A percentile compares a stretch with the other conserved stretches of the same genome.
phyloP scores from a whole-genome alignment of 1,140 invertebrate genomes.

The Zophobas morio region DNA sequence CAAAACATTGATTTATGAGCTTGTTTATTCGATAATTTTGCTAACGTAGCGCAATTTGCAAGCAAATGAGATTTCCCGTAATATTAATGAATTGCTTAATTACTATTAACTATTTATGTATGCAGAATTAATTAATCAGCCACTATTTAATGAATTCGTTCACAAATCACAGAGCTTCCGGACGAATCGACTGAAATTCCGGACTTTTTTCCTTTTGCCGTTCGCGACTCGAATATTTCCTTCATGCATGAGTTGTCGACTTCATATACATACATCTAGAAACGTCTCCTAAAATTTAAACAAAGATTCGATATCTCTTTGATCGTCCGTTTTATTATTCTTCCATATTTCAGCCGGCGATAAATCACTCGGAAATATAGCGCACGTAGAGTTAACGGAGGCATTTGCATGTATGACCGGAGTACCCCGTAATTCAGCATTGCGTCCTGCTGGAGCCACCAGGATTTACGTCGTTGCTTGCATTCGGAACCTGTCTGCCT shows the following conservation, averaged over 20 bases:
- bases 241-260: background rate
- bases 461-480: constrained; percentile 32
- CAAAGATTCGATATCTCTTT: constrained; percentile 30
- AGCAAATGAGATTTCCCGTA: constrained; percentile 17
- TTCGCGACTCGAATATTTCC: background rate
- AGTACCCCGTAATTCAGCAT: constrained; percentile 30
- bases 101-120: constrained; percentile 3
- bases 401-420: constrained; percentile 32
- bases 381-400: constrained; percentile 14
- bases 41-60: background rate
- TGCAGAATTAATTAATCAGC: constrained; percentile 28
- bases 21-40: background rate
- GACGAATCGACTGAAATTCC: background rate
- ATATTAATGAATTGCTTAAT: constrained; percentile 24
- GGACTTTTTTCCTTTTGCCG: background rate
- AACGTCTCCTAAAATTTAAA: background rate
- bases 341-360: constrained; percentile 24
- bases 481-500: constrained; percentile 33
- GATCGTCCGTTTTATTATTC: constrained; percentile 15
- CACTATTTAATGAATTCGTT: constrained; percentile 6
- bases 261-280: background rate
- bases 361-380: constrained; percentile 22
- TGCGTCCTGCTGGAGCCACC: constrained; percentile 11
- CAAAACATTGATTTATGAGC: background rate
- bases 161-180: background rate